phyloP scores from a whole-genome alignment of 2,113 vertebrate species.

The Plectropomus leopardus region DNA sequence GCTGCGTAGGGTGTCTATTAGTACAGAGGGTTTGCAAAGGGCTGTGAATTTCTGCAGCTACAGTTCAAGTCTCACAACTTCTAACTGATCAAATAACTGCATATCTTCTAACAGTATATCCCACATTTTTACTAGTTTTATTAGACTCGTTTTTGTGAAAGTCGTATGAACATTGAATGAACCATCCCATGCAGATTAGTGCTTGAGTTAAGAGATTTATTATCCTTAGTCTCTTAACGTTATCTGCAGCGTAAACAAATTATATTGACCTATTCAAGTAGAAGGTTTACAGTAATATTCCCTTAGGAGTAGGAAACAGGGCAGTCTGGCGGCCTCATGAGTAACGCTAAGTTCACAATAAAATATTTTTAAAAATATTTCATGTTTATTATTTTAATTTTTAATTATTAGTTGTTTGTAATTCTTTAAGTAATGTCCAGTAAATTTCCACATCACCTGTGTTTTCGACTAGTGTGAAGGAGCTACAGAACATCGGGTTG shows the following conservation, averaged over 20 bases:
- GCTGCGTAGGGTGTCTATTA: constrained; percentile 57
- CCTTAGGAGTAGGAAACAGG: neutral
- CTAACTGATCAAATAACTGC: neutral
- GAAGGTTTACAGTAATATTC: too few species aligned
- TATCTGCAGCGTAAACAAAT: neutral
- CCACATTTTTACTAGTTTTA: neutral
- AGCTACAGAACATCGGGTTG: too few species aligned
- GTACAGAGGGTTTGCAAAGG: constrained; percentile 36
- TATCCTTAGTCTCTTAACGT: neutral
- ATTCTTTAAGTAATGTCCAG: too few species aligned
- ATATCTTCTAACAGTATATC: neutral
- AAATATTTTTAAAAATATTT: too few species aligned
- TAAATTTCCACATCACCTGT: too few species aligned
- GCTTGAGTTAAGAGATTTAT: neutral
- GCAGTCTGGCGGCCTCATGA: neutral
- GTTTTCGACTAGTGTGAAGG: too few species aligned
- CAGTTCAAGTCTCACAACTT: constrained; percentile 16
- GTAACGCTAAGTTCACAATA: neutral
- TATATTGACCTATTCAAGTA: neutral
- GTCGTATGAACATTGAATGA: neutral
- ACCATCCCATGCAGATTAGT: neutral
- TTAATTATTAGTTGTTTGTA: too few species aligned
- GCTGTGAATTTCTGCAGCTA: constrained; percentile 37
- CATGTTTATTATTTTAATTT: too few species aligned
- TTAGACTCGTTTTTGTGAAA: neutral